Base-by-base conservation (phyloP, 2,888 invertebrate species). In the Bombylius major region DNA sequence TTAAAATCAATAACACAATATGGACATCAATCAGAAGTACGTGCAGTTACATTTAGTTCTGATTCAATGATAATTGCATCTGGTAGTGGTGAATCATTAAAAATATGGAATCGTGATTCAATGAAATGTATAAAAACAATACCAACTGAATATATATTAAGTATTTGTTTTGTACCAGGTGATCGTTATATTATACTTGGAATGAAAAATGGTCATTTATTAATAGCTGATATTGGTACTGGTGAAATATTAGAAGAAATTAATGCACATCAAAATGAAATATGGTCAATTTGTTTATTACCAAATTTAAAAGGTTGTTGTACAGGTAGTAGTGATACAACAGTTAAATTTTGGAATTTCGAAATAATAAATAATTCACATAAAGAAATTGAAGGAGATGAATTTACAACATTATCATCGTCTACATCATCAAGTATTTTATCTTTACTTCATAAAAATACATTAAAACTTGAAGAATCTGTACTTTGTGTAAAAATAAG, bases 291-390 rank as follows among this genome's bases (percentile, higher is more conserved):
- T 7, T 82, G 83, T 57, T 75, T 92, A 51, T 77, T 84, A 51
- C 89, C 94, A 0, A 89, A 95, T 70, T 78, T 84, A 79, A 90
- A 84, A 64, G 89, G 91, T 3, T 84, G 90, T 65, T 84, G 83
- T 9, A 86, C 91, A 4, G 95, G 93, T 1, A 87, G 95, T 55
- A 87, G 86, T 1, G 97, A 98, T 70, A 84, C 87, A 61, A 87
- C 87, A 0, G 87, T 96, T 0, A 95, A 94, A 72, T 84, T 96
- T 65, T 98, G 97, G 97, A 84, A 86, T 56, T 96, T 95, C 70
- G 92, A 95, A 70, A 77, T 95, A 13, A 81, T 93, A 47, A 78
- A 81, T 13, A 85, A 86, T 62, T 74, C 80, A 5, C 81, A 81
- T 63, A 79, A 78, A 5, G 82, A 82, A 69, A 80, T 82, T 0